These are phyloP conservation scores for Hypsibius dujardini DNA, from an alignment of 1,140 invertebrate species.

Conservation along the genomic window DNA sequence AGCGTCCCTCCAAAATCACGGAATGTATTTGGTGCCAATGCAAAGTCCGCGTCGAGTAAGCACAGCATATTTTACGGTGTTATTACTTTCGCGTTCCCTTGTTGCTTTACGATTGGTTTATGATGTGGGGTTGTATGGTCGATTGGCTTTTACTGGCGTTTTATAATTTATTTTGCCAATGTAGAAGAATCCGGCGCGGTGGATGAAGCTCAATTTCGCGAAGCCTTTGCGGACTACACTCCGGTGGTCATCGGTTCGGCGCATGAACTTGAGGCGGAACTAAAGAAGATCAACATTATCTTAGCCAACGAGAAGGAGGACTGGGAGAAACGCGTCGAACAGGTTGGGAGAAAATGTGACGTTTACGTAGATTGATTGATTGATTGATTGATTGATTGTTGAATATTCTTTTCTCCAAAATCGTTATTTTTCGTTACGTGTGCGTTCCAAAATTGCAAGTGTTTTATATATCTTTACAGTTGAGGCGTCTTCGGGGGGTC, in stretches of 20 bases:
- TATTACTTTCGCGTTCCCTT: background rate
- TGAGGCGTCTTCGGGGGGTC: background rate
- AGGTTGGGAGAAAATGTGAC: slow-evolving; percentile 39
- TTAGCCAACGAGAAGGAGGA: slow-evolving; percentile 62
- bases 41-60: background rate
- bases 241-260: slow-evolving; percentile 49
- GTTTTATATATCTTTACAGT: background rate
- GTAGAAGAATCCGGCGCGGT: slow-evolving; percentile 54
- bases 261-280: slow-evolving; percentile 62
- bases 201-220: slow-evolving; percentile 67
- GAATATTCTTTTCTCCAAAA: background rate
- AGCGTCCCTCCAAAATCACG: slow-evolving; percentile 11
- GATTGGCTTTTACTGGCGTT: background rate
- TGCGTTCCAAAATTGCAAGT: too few species aligned
- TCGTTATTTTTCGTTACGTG: too few species aligned
- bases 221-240: slow-evolving; percentile 51
- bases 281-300: slow-evolving; percentile 52
- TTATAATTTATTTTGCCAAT: slow-evolving; percentile 16
- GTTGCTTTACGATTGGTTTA: background rate
- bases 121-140: background rate
- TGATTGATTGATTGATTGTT: slow-evolving; percentile 17
- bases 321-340: slow-evolving; percentile 78
- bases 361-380: background rate
- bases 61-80: background rate
- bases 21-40: background rate